Conservation (phyloP, 2,888 invertebrate species). For the Portevinia maculata region DNA sequence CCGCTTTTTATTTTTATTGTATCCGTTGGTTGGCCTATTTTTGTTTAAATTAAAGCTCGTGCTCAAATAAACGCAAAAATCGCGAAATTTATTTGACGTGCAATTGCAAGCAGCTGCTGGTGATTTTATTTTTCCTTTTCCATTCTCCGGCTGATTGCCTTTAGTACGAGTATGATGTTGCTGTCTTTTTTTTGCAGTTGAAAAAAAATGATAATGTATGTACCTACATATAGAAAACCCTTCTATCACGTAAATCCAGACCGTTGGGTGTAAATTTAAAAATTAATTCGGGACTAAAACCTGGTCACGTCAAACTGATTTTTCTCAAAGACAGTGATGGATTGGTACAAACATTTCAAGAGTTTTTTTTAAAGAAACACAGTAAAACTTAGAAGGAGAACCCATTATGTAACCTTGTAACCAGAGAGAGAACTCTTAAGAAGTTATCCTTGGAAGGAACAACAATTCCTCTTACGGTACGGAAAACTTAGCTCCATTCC, state of each 20-base stretch:
- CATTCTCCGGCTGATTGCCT: slow-evolving; percentile 55
- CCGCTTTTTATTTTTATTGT: slow-evolving; percentile 20
- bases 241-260: slow-evolving; percentile 8
- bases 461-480: no score
- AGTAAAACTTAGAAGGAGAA: slow-evolving; percentile 1
- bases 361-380: slow-evolving; percentile 13
- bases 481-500: slow-evolving; percentile 31
- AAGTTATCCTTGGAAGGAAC: no score
- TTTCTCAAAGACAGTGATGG: slow-evolving; percentile 59
- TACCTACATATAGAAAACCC: slow-evolving; percentile 8
- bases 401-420: not conserved
- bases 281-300: not conserved
- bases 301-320: slow-evolving; percentile 5
- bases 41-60: slow-evolving; percentile 74
- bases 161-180: slow-evolving; percentile 54
- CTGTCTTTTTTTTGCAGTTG: slow-evolving; percentile 28
- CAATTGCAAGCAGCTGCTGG: slow-evolving; percentile 74
- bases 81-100: slow-evolving; percentile 75
- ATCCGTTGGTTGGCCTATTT: slow-evolving; percentile 74
- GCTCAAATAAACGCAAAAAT: slow-evolving; percentile 74
- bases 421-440: no score
- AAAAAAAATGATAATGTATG: slow-evolving; percentile 14
- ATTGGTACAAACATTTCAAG: slow-evolving; percentile 47
- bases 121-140: slow-evolving; percentile 40
- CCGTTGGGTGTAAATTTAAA: not conserved